Conservation (phyloP, 1,140 invertebrate genomes). For the Drosophila rhopaloa region DNA sequence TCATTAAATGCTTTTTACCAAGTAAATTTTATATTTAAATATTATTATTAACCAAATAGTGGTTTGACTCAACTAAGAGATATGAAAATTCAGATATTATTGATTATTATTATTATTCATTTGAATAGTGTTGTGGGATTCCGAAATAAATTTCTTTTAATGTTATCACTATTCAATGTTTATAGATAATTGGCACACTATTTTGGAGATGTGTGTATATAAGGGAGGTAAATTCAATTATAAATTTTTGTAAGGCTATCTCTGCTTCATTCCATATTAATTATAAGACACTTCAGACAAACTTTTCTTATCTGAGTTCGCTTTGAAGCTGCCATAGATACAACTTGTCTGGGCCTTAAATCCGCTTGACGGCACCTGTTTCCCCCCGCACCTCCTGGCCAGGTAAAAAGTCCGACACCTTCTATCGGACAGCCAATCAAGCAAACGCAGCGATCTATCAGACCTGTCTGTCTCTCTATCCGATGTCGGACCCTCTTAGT, state of each 20-base stretch:
- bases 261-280: slow-evolving; percentile 27
- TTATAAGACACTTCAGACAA: slow-evolving; percentile 22
- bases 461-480: slow-evolving; percentile 45
- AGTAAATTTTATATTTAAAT: too few species aligned
- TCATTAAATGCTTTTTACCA: too few species aligned
- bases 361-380: slow-evolving; percentile 46
- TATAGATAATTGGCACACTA: too few species aligned
- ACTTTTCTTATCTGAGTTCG: slow-evolving; percentile 30
- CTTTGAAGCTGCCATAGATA: slow-evolving; percentile 30
- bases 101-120: too few species aligned
- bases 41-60: too few species aligned
- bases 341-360: slow-evolving; percentile 37
- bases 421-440: slow-evolving; percentile 58
- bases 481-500: slow-evolving; percentile 4
- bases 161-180: neutral
- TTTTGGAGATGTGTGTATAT: too few species aligned
- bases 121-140: too few species aligned
- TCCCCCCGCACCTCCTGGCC: slow-evolving; percentile 10
- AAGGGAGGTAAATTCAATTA: neutral
- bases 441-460: slow-evolving; percentile 73
- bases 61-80: too few species aligned
- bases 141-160: neutral
- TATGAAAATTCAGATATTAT: too few species aligned
- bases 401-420: slow-evolving; percentile 46
- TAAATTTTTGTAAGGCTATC: neutral